Evolutionary conservation across 2,888 invertebrate species (phyloP), one percentile per base, ranked within the genome.

Genomic region (Osedax frankpressi): DNA sequence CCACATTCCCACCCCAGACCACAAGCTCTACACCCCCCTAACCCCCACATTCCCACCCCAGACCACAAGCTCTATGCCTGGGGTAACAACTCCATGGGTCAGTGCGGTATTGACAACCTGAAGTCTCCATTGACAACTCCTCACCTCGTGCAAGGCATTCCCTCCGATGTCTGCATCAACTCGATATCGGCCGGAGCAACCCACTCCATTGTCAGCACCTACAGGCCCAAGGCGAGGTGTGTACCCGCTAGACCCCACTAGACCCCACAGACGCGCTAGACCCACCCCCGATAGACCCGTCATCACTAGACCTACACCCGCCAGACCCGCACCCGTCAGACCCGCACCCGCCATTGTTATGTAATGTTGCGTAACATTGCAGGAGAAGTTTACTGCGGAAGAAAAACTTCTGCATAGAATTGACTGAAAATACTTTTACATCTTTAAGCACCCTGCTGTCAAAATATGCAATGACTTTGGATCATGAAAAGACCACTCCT

Each of bases 11-110:
- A n/a, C 44, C 26, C 24, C 26, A 3, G 65, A 11, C 24, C 44
- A 44, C 44, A 6, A 44, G 19, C 44, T 19, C 19, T 44, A 44
- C 44, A 6, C 44, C 44, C 6, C 44, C n/a, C n/a, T n/a, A 6
- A 6, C 19, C 44, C 44, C 44, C 44, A 44, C 44, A n/a, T n/a
- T n/a, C 44, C 44, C 19, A 44, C 19, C 75, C 59, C 78, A 84
- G 84, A 84, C 29, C 82, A 82, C 78, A 80, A 82, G 75, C 84
- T 85, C 28, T 88, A 86, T 81, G 87, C 88, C 0, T 88, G 88
- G 88, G 88, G 89, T n/a, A 87, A 87, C 77, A 89, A 89, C 80
- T 86, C 87, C 0, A 88, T 88, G 87, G 89, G 89, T 0, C 88
- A 89, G 80, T 89, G 89, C 81, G 89, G 89, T 0, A 87, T 87